Base-by-base conservation (phyloP, 2,113 vertebrate species). In the Steatornis caripensis region DNA sequence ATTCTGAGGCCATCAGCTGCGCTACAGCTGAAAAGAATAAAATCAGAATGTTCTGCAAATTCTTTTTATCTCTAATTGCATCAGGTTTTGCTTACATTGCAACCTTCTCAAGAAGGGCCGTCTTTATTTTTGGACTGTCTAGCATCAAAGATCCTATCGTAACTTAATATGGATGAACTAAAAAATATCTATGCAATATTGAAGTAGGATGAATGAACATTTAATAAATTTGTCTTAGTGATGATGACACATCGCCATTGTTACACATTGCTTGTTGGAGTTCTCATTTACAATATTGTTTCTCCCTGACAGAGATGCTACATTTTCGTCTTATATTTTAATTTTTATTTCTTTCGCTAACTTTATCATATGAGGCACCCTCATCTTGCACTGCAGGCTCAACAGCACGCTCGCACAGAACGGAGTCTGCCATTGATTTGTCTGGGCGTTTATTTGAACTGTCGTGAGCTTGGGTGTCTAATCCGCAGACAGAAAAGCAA, bases 51-150 rank as follows among this genome's bases (percentile, higher is more conserved):
- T 95, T 96, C 64, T 87, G 51, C n/a, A 75, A 26, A 29, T 61
- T 76, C 39, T 64, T 68, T 76, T 68, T 53, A 3, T 65, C 83
- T 81, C 11, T 30, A 70, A 80, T 62, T 87, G 17, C 55, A 54
- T 74, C 51, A 29, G 30, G 13, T 83, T 89, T 84, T 95, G 69
- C 81, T 92, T 55, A 71, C 49, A 11, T 30, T 66, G 48, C 74
- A 88, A 9, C 49, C 71, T 74, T 49, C 66, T 92, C 46, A 53
- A 46, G 68, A 82, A 78, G 36, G 46, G 11, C 61, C 92, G 57
- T 37, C 37, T 92, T 92, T 83, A 49, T 66, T 92, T 88, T 93
- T 86, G 58, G 46, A 68, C 53, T 90, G 48, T 68, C 26, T 86
- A 36, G 37, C 36, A 58, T 77, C 36, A 84, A 51, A 54, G 69